phyloP scores from a whole-genome alignment of 2,113 vertebrate species.

The Eptatretus burgeri region DNA sequence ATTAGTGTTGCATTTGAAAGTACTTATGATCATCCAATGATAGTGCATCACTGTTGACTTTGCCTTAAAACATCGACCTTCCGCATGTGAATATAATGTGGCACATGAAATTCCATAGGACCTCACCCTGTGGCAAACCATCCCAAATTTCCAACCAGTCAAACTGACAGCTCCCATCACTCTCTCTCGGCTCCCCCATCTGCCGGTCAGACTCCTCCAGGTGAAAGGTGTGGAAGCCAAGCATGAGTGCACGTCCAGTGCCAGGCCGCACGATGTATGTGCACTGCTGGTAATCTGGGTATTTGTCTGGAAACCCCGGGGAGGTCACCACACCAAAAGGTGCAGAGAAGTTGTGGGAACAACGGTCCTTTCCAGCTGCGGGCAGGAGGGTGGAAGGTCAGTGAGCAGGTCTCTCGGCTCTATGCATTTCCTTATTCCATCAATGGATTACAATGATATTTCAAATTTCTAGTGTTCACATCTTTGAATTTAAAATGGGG shows the following conservation, averaged over 20 bases:
- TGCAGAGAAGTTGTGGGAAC: slow-evolving; percentile 70
- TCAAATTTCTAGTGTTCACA: no score
- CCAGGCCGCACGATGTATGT: slow-evolving; percentile 79
- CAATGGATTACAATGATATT: no score
- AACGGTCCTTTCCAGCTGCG: slow-evolving; percentile 13
- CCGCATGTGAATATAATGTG: neutral
- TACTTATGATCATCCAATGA: no score
- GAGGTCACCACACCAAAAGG: slow-evolving; percentile 61
- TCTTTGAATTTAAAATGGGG: no score
- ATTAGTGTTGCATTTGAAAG: no score
- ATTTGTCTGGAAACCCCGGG: slow-evolving; percentile 82
- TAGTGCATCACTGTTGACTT: no score
- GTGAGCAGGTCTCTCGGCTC: no score
- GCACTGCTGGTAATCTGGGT: slow-evolving; percentile 85
- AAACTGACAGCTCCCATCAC: slow-evolving; percentile 45
- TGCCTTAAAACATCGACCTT: no score
- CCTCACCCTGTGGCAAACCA: slow-evolving; percentile 53
- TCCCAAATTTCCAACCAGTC: slow-evolving; percentile 98
- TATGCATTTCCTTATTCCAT: no score
- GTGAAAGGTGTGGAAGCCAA: neutral
- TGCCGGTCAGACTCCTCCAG: neutral
- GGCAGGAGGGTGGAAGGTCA: neutral
- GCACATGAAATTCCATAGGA: neutral
- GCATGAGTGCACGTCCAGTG: neutral
- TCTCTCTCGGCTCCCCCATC: no score